Base-by-base conservation (phyloP, 2,888 invertebrate genomes). In the Scaptomyza flava region DNA sequence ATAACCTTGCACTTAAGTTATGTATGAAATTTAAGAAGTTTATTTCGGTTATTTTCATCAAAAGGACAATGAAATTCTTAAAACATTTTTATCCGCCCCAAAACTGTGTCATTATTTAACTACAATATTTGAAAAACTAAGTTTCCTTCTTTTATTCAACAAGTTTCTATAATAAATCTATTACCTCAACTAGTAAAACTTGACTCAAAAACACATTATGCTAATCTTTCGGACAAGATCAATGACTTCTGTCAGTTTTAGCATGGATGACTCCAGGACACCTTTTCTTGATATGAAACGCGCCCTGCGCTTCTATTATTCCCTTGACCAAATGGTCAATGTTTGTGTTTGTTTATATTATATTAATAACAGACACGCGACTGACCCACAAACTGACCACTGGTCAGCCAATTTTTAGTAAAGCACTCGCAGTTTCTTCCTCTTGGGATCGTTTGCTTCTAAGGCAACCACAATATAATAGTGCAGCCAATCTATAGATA, bases 351-450 rank as follows among this genome's bases (percentile, higher is more conserved):
- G 2, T 23, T 23, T 23, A 23, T 23, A 23, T 23, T 8, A 70
- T 68, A 87, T 87, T 88, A 88, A 86, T 84, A 84, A 68, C 65
- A 41, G 87, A 43, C 87, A 83, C 87, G 87, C 79, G 87, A 71
- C 85, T 79, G 83, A 75, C 76, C 79, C 58, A 72, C 71, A 72
- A 59, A 61, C 72, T 87, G 83, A 85, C 88, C 89, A 72, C 47
- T 85, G 87, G 79, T 79, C 87, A 87, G 63, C 59, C 73, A 51
- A 67, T 72, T 72, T 61, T 67, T 77, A 59, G 67, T 59, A 62
- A 41, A 36, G 52, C 38, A 36, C 47, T 36, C 36, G 34, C 30
- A 45, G 34, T 27, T n/a, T 7, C 51, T 27, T 45, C 12, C 63
- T 63, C 52, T n/a, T 8, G 63, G 45, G 48, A 54, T 57, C 47